Percentiles rank a stretch among this genome's conserved stretches.
Conservation (phyloP, 2,113 vertebrate genomes). For the Galeopterus variegatus region DNA sequence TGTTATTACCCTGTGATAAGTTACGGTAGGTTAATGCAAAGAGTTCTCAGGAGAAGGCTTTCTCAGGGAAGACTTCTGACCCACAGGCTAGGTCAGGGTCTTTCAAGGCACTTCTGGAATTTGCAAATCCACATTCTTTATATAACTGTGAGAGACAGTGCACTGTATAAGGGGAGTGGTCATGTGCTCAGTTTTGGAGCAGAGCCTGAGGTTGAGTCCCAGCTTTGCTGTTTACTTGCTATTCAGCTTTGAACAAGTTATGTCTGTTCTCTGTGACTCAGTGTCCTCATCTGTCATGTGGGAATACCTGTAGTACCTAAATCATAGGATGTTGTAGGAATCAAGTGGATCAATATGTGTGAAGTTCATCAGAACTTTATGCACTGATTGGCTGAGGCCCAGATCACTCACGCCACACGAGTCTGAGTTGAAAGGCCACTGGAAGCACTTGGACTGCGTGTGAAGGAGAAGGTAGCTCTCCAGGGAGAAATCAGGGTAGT, state of each 20-base stretch:
- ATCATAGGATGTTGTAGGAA: background rate
- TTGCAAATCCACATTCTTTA: background rate
- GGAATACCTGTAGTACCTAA: background rate
- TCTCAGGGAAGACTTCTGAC: background rate
- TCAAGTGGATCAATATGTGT: background rate
- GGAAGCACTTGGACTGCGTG: background rate
- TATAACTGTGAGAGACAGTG: background rate
- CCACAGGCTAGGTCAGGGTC: no score
- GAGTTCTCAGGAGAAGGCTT: background rate
- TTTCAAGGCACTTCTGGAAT: background rate
- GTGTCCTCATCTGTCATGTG: background rate
- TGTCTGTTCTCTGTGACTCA: background rate
- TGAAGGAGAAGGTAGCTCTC: background rate
- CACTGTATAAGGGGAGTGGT: background rate
- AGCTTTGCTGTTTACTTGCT: background rate
- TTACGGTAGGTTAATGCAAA: background rate
- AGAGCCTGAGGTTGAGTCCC: background rate
- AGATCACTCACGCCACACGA: background rate
- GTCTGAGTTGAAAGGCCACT: background rate
- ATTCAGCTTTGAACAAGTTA: background rate
- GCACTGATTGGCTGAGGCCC: background rate
- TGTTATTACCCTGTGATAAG: background rate
- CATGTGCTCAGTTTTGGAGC: background rate
- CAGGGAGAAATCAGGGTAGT: background rate
- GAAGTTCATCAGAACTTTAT: background rate